A percentile compares a stretch with the other conserved stretches of the same genome.
phyloP scores from a whole-genome alignment of 2,797 vertebrate genomes.

The Tinamus major region DNA sequence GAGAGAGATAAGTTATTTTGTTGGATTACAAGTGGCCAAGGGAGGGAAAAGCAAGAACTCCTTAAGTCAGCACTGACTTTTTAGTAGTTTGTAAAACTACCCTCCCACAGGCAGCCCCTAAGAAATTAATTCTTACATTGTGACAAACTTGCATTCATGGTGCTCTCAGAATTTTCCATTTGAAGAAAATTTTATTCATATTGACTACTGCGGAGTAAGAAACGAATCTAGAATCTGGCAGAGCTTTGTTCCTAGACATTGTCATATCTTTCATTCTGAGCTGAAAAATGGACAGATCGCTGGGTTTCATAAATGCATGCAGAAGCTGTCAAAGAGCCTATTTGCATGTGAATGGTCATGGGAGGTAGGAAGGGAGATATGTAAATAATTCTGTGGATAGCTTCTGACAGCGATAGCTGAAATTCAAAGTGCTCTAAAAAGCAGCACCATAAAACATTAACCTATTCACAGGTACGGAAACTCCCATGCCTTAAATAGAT shows the following conservation, averaged over 20 bases:
- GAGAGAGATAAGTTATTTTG: neutral
- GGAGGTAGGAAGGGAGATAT: slow-evolving; percentile 41
- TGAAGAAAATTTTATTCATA: neutral
- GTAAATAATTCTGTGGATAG: slow-evolving; percentile 42
- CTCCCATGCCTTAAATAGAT: slow-evolving; percentile 43
- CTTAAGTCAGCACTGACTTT: neutral
- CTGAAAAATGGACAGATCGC: slow-evolving; percentile 48
- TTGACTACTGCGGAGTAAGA: neutral
- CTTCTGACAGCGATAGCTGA: slow-evolving; percentile 48
- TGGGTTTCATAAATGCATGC: slow-evolving; percentile 33
- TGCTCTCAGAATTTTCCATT: neutral
- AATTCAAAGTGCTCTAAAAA: slow-evolving; percentile 64
- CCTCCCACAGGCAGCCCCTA: neutral
- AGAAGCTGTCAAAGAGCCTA: slow-evolving; percentile 52
- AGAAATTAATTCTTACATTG: neutral
- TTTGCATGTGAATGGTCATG: slow-evolving; percentile 71
- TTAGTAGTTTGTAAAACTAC: neutral
- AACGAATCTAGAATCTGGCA: neutral
- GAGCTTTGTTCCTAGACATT: slow-evolving; percentile 30
- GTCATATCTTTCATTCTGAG: slow-evolving; percentile 20
- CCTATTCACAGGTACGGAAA: slow-evolving; percentile 48
- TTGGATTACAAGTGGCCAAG: neutral
- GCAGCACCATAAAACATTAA: slow-evolving; percentile 46
- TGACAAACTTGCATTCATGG: neutral
- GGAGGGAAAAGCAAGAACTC: neutral